Conservation (phyloP, 2,797 vertebrate species). For the Acipenser transmontanus region DNA sequence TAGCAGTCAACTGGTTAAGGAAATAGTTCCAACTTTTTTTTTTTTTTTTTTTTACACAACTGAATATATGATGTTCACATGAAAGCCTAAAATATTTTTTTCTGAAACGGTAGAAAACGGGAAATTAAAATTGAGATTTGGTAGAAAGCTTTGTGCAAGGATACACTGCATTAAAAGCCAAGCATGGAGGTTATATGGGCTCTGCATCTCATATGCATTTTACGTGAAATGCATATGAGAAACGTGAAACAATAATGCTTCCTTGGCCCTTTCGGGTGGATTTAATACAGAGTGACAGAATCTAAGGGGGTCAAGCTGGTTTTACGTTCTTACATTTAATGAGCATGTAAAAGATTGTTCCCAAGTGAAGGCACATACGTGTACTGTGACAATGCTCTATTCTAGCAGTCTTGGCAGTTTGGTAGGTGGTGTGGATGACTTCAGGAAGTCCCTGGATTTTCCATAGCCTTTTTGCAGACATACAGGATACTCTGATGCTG, state of each 20-base stretch:
- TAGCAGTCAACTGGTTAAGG: too few relatives aligned
- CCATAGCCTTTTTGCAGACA: constrained; percentile 17
- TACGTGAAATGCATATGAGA: constrained; percentile 6
- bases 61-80: too few relatives aligned
- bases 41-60: too few relatives aligned
- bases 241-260: background rate
- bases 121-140: too few relatives aligned
- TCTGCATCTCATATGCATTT: too few relatives aligned
- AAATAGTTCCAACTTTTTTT: too few relatives aligned
- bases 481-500: constrained; percentile 25
- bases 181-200: too few relatives aligned
- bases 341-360: constrained; percentile 22
- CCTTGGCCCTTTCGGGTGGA: background rate
- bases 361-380: constrained; percentile 12
- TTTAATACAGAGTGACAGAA: constrained; percentile 1
- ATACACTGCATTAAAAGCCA: too few relatives aligned
- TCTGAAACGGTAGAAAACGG: too few relatives aligned
- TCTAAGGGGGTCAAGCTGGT: background rate
- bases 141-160: too few relatives aligned
- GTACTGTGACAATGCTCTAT: constrained; percentile 27
- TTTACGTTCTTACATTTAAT: constrained; percentile 22
- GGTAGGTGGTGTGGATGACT: constrained; percentile 21
- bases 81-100: too few relatives aligned
- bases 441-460: constrained; percentile 35
- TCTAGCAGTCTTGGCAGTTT: constrained; percentile 21